Conservation (phyloP, 2,113 vertebrate genomes). For the Elephantulus edwardii region DNA sequence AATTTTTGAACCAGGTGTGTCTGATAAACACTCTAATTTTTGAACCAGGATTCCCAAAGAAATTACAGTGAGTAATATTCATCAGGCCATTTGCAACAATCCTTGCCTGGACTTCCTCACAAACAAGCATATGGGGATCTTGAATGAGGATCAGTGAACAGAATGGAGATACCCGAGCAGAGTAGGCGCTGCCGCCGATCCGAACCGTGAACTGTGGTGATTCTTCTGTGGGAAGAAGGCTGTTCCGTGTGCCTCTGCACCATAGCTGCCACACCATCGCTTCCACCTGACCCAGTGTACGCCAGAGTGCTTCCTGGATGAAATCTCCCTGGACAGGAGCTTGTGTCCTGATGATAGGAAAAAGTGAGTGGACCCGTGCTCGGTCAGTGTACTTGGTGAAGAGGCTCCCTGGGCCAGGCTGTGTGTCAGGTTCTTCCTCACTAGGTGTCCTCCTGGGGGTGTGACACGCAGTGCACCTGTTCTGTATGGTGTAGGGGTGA, state of each 20-base stretch:
- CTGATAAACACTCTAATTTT: slow-evolving; percentile 69
- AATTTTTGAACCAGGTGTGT: slow-evolving; percentile 83
- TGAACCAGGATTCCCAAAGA: slow-evolving; percentile 92
- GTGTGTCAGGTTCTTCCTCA: background rate
- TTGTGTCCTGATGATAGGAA: slow-evolving; percentile 67
- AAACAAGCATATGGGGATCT: slow-evolving; percentile 94
- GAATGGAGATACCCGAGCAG: slow-evolving; percentile 53
- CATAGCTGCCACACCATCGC: slow-evolving; percentile 65
- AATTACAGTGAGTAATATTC: slow-evolving; percentile 94
- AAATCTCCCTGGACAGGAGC: slow-evolving; percentile 43
- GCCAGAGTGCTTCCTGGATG: slow-evolving; percentile 67
- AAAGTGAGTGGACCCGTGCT: slow-evolving; percentile 69
- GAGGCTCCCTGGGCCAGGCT: slow-evolving; percentile 3
- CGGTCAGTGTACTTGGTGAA: slow-evolving; percentile 57
- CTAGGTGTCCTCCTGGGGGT: background rate
- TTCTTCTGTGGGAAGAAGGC: slow-evolving; percentile 64
- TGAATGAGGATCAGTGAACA: slow-evolving; percentile 84
- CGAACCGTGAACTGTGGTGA: background rate
- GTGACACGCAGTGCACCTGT: background rate
- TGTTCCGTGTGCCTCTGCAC: slow-evolving; percentile 36
- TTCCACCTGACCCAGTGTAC: slow-evolving; percentile 71
- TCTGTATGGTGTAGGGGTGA: background rate
- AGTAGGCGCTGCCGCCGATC: slow-evolving; percentile 62
- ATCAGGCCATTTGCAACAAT: slow-evolving; percentile 94
- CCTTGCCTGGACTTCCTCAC: slow-evolving; percentile 98